Evolutionary conservation across 2,888 invertebrate genomes (phyloP).

Genomic region (Nemotelus pantherinus): DNA sequence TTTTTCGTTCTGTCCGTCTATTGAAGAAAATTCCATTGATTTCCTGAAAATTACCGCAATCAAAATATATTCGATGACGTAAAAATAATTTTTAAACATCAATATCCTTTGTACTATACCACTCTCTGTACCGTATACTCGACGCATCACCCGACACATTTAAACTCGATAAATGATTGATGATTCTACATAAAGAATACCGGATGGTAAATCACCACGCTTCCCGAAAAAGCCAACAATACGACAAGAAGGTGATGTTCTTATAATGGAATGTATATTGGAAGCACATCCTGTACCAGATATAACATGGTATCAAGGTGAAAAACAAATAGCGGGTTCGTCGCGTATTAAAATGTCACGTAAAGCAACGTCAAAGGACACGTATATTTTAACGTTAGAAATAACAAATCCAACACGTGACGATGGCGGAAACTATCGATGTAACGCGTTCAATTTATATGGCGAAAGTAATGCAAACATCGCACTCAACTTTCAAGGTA

Average conservation of each 20-base stretch:
- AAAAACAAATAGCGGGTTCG: slow-evolving; percentile 83
- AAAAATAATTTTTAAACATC: no score
- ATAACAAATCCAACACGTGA: slow-evolving; percentile 94
- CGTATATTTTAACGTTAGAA: slow-evolving; percentile 90
- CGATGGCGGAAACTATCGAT: slow-evolving; percentile 98
- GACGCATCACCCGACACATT: neutral
- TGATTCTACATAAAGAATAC: slow-evolving; percentile 85
- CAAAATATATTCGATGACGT: no score
- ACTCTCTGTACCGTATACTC: neutral
- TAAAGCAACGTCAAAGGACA: slow-evolving; percentile 88
- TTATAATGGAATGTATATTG: slow-evolving; percentile 95
- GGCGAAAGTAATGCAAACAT: slow-evolving; percentile 99
- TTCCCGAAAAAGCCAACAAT: slow-evolving; percentile 98
- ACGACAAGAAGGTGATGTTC: slow-evolving; percentile 89
- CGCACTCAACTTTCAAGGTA: slow-evolving; percentile 98
- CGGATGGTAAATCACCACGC: slow-evolving; percentile 93
- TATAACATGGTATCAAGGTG: slow-evolving; percentile 94
- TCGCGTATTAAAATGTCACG: slow-evolving; percentile 88
- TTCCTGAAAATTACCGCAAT: no score
- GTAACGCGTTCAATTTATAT: slow-evolving; percentile 97
- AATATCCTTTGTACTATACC: no score
- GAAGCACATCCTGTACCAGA: slow-evolving; percentile 96
- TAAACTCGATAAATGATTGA: neutral
- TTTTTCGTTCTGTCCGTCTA: no score
- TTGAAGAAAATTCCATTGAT: no score